A percentile compares a stretch with the other conserved stretches of the same genome.
phyloP scores from a whole-genome alignment of 2,797 vertebrate genomes.

The Danio kyathit region DNA sequence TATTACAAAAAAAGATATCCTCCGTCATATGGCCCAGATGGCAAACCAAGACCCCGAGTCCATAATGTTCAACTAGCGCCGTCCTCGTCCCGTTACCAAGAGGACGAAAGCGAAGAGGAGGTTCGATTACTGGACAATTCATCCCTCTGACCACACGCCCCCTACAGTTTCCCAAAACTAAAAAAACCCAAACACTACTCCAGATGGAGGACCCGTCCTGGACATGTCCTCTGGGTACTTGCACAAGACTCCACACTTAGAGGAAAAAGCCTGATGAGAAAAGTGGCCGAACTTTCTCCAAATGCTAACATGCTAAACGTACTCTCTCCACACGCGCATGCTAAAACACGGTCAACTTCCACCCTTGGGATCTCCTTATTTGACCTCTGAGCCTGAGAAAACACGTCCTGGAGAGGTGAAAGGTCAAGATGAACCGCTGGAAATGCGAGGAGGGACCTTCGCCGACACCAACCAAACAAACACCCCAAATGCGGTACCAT shows the following conservation, averaged over 20 bases:
- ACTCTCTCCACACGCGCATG: constrained; percentile 44
- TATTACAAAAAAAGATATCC: constrained; percentile 99
- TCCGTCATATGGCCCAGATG: constrained; percentile 99
- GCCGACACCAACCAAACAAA: constrained; percentile 57
- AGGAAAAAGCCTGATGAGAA: too few relatives aligned
- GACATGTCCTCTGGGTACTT: constrained; percentile 33
- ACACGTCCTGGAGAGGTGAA: constrained; percentile 61
- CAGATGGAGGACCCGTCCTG: constrained; percentile 25
- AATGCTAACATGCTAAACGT: constrained; percentile 56
- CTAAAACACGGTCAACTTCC: constrained; percentile 40
- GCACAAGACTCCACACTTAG: constrained; percentile 25
- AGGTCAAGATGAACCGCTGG: constrained; percentile 79
- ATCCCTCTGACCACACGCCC: constrained; percentile 81
- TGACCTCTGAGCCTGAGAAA: constrained; percentile 47
- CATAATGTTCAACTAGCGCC: constrained; percentile 99
- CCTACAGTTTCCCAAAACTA: constrained; percentile 53
- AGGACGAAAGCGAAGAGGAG: constrained; percentile 81
- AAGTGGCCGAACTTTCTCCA: constrained; percentile 50
- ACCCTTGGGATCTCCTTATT: constrained; percentile 43
- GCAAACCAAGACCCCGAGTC: constrained; percentile 97
- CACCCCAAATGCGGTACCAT: constrained; percentile 36
- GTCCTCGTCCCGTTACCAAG: constrained; percentile 68
- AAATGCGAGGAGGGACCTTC: constrained; percentile 74
- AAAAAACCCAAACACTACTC: constrained; percentile 7
- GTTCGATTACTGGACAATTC: constrained; percentile 90